phyloP scores from a whole-genome alignment of 35 echinoderm and acorn worm species.

The Stichopus chloronotus region DNA sequence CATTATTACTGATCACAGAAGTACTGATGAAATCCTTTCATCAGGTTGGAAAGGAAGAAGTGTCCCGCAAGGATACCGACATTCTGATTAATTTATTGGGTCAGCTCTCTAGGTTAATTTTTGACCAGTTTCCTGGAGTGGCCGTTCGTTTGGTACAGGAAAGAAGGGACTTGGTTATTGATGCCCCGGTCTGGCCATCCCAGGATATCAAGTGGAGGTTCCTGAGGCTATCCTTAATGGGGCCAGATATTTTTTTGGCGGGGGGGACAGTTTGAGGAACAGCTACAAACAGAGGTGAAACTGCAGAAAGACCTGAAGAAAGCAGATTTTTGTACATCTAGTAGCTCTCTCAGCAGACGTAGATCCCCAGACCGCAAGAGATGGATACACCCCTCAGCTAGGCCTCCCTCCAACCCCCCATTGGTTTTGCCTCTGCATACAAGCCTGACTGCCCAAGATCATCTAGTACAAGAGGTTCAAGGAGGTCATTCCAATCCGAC shows the following conservation, averaged over 20 bases:
- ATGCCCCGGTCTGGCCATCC: not conserved
- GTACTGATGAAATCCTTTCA: not conserved
- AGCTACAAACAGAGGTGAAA: slow-evolving; percentile 3
- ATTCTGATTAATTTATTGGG: not conserved
- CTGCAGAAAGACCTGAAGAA: slow-evolving; percentile 15
- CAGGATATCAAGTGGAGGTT: slow-evolving; percentile 23
- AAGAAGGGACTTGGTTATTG: not conserved
- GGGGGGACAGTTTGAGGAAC: not conserved
- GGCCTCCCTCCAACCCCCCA: not conserved
- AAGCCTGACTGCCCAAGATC: too few species aligned
- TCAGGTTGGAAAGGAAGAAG: not conserved
- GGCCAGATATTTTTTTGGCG: not conserved
- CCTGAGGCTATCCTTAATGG: not conserved
- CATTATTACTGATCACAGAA: slow-evolving; percentile 6
- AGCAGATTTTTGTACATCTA: not conserved
- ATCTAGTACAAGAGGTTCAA: not conserved
- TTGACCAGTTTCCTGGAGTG: slow-evolving; percentile 3
- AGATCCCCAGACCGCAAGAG: slow-evolving; percentile 20
- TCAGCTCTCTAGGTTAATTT: not conserved
- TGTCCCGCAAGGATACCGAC: slow-evolving; percentile 3
- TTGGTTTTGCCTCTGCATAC: too few species aligned
- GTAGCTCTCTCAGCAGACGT: not conserved
- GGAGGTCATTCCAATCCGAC: not conserved
- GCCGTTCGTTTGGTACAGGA: not conserved
- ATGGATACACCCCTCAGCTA: not conserved